Evolutionary conservation across 1,140 invertebrate species (phyloP).

Genomic region (Dreissena rostriformis): DNA sequence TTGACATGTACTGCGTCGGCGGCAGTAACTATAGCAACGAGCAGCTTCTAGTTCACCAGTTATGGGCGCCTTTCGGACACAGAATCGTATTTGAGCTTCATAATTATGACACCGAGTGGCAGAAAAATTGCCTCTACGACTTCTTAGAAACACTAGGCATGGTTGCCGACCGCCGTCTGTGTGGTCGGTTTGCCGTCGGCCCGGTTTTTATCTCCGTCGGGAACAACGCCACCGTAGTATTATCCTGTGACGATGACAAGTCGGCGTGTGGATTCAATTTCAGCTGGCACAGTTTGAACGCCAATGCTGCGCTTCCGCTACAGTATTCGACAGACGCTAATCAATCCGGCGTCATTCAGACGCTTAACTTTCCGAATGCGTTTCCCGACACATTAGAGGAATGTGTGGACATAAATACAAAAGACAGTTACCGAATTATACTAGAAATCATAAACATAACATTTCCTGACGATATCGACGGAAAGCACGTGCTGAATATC

Average conservation of each 20-base stretch:
- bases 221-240: background rate
- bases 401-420: background rate
- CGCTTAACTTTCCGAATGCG: conserved; percentile 24
- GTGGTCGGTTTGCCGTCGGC: background rate
- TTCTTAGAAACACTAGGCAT: conserved; percentile 14
- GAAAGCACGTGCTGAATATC: conserved; percentile 1
- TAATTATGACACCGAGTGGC: conserved; percentile 21
- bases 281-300: conserved; percentile 17
- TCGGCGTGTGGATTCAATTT: conserved; percentile 28
- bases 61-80: background rate
- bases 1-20: background rate
- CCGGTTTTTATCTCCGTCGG: background rate
- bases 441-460: background rate
- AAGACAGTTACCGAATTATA: background rate
- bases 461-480: background rate
- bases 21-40: conserved; percentile 25
- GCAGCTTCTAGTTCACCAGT: background rate
- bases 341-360: background rate
- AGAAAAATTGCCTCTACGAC: conserved; percentile 36
- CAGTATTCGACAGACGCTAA: background rate
- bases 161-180: background rate
- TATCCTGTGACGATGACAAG: conserved; percentile 17
- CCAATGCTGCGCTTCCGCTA: background rate
- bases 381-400: conserved; percentile 19
- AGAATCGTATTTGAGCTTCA: conserved; percentile 7